Base-by-base conservation (phyloP, 2,113 vertebrate species). In the Channa maculata region DNA sequence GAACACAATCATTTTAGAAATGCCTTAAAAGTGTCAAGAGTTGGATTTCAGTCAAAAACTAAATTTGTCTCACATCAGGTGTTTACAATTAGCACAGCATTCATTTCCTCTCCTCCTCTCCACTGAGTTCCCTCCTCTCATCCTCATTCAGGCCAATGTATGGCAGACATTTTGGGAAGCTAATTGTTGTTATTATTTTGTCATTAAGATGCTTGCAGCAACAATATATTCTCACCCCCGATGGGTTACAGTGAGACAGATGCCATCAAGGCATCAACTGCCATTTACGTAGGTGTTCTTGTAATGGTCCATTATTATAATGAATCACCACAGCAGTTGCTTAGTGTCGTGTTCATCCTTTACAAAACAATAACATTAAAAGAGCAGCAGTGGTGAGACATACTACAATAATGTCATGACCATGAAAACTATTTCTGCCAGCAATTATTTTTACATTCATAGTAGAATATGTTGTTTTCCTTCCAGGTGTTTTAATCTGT, bases 381-480 rank as follows among this genome's bases (percentile, higher is more conserved):
- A 77, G 41, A 59, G 45, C 9, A 79, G 46, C 0, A 3, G 3
- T 37, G 45, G 11, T 49, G 51, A 76, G 57, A 9, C 39, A 14
- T 0, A 33, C 39, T 49, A 34, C 2, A 33, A 80, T 70, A 58
- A 66, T 53, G 72, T 66, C 60, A 60, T 14, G 37, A 75, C 57
- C 49, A 39, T 43, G 15, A 71, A 58, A 75, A 57, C 8, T 46
- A 76, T 57, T 60, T 53, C 33, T 83, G 65, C 65, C 54, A 64
- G 62, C 57, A 60, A 44, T 65, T 75, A 77, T 79, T 83, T 77
- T 81, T 77, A 78, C 59, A 71, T 34, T 52, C 13, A 3, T 65
- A 68, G 66, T 46, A 52, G 76, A 63, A 70, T 68, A 83, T 44
- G 65, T 33, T 8, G 24, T 41, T 85, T 66, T 70, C 41, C 33